These are phyloP conservation scores for Clitarchus hookeri DNA, from an alignment of 2,888 invertebrate genomes.

Conservation along the genomic window DNA sequence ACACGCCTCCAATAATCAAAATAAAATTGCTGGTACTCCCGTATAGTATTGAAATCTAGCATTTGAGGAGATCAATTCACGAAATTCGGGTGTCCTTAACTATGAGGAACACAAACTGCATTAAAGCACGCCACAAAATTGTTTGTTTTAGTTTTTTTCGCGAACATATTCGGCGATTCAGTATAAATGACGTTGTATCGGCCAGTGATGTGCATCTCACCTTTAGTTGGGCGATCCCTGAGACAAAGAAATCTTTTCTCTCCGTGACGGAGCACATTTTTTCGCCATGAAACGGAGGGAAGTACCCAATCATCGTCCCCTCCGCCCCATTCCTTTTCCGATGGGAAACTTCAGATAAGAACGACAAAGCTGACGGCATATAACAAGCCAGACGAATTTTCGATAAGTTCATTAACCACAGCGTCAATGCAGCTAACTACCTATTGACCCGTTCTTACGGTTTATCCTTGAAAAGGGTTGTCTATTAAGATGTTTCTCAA, in stretches of 20 bases:
- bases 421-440: not conserved
- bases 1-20: too few species aligned
- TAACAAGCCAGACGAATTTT: not conserved
- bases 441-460: not conserved
- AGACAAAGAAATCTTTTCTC: not conserved
- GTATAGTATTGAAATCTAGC: too few species aligned
- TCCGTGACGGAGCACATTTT: not conserved
- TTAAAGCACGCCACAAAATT: too few species aligned
- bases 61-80: too few species aligned
- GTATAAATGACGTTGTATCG: too few species aligned
- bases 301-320: not conserved
- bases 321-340: not conserved
- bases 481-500: not conserved
- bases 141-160: too few species aligned
- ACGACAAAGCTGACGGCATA: not conserved
- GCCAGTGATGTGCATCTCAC: too few species aligned
- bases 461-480: not conserved
- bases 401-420: not conserved
- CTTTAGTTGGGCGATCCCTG: too few species aligned
- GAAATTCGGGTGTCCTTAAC: too few species aligned
- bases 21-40: too few species aligned
- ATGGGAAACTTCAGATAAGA: not conserved
- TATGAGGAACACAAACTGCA: too few species aligned
- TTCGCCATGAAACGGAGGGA: not conserved
- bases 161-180: too few species aligned